Evolutionary conservation across 2,888 invertebrate species (phyloP).

Genomic region (Athalia circularis): DNA sequence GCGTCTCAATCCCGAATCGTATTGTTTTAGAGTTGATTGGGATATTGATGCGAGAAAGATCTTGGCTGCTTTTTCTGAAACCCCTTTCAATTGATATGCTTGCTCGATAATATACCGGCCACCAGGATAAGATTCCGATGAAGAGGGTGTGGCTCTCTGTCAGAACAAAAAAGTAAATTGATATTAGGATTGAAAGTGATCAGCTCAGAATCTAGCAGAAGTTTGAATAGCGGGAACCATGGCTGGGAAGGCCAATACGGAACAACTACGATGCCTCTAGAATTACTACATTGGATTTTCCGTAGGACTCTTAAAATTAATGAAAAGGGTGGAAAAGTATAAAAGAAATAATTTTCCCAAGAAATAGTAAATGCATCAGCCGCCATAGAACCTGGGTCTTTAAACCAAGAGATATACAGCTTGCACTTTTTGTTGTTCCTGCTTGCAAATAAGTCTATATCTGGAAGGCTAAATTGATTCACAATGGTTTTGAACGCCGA

Average conservation of each 20-base stretch:
- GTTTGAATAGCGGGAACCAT: conserved; percentile 51
- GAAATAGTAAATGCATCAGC: conserved; percentile 52
- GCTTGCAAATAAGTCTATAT: conserved; percentile 54
- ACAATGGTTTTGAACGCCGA: conserved; percentile 37
- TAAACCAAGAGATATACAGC: conserved; percentile 52
- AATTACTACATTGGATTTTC: conserved; percentile 49
- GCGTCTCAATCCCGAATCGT: background rate
- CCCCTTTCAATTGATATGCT: background rate
- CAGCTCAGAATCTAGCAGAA: conserved; percentile 44
- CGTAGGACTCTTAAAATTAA: conserved; percentile 47
- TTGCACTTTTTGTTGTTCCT: conserved; percentile 53
- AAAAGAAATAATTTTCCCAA: conserved; percentile 46
- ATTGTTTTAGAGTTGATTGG: conserved; percentile 15
- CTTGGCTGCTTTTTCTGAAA: conserved; percentile 10
- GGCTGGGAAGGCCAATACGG: conserved; percentile 53
- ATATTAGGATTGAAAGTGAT: conserved; percentile 48
- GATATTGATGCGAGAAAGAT: conserved; percentile 3
- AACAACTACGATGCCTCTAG: conserved; percentile 50
- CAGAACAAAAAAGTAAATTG: background rate
- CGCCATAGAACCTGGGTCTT: conserved; percentile 48
- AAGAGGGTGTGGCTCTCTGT: conserved; percentile 46
- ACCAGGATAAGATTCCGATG: conserved; percentile 30
- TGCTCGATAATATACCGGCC: conserved; percentile 13
- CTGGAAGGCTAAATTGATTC: conserved; percentile 40
- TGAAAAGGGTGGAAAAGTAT: conserved; percentile 53